Percentiles rank a stretch among this genome's conserved stretches.
Conservation (phyloP, 2,113 vertebrate genomes). For the Brachypodius melanocephalos region DNA sequence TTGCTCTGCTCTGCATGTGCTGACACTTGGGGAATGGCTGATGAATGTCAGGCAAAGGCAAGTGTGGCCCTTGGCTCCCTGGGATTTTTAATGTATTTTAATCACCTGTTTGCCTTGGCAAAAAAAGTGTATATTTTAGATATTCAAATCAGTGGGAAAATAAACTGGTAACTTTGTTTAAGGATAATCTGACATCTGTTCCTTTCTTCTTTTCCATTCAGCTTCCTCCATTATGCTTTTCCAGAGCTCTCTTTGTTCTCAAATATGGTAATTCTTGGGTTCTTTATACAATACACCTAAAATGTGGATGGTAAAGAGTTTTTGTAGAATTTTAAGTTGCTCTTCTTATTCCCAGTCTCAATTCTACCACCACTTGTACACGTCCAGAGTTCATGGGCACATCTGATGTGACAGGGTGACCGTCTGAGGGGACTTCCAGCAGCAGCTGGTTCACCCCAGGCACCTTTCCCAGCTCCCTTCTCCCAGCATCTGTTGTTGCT, state of each 20-base stretch:
- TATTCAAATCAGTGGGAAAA: constrained; percentile 60
- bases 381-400: background rate
- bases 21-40: background rate
- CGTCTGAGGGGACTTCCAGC: background rate
- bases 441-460: background rate
- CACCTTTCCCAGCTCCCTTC: background rate
- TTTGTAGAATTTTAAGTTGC: background rate
- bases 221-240: constrained; percentile 28
- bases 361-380: background rate
- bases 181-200: constrained; percentile 51
- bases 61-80: background rate
- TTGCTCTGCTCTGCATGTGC: background rate
- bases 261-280: background rate
- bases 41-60: background rate
- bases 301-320: background rate
- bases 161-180: constrained; percentile 28
- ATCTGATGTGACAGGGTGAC: background rate
- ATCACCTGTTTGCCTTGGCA: constrained; percentile 70
- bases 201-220: constrained; percentile 30
- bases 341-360: background rate
- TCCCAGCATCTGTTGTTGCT: background rate
- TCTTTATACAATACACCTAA: background rate
- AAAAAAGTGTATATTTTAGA: constrained; percentile 37
- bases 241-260: constrained; percentile 50
- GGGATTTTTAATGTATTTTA: constrained; percentile 49